A percentile compares a stretch with the other conserved stretches of the same genome.
phyloP scores from a whole-genome alignment of 2,113 vertebrate genomes.

The Albula goreensis region DNA sequence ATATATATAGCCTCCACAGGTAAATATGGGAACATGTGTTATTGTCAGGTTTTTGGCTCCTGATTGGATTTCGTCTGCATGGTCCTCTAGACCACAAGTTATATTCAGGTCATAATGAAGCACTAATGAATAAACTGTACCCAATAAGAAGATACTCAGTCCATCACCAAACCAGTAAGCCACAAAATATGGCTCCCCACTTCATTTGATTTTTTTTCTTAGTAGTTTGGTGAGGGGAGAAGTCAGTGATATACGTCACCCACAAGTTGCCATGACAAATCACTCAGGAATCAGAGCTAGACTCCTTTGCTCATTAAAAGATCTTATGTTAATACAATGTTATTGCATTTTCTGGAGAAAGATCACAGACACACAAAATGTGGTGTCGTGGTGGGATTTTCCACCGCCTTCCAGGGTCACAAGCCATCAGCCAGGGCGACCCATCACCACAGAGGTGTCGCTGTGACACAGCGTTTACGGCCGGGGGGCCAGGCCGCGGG shows the following conservation, averaged over 20 bases:
- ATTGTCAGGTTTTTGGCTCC: neutral
- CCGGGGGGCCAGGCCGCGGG: neutral
- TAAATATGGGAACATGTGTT: too few species aligned
- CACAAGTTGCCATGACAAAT: neutral
- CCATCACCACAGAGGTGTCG: neutral
- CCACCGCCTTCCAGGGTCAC: too few species aligned
- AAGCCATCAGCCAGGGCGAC: neutral
- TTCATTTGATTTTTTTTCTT: too few species aligned
- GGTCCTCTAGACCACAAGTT: neutral
- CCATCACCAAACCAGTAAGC: neutral
- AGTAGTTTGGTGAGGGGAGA: too few species aligned
- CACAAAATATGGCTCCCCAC: too few species aligned
- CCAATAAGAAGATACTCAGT: neutral
- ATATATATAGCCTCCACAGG: neutral
- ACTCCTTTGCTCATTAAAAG: neutral
- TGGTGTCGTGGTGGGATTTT: too few species aligned
- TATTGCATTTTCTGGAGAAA: too few species aligned
- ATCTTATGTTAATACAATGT: too few species aligned
- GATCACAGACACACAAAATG: too few species aligned
- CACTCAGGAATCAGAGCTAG: neutral
- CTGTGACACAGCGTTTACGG: neutral
- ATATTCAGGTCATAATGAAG: neutral
- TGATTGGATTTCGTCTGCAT: neutral
- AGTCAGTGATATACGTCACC: too few species aligned
- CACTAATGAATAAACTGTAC: neutral